Percentiles rank a stretch among this genome's conserved stretches.
These are phyloP conservation scores for Echiichthys vipera DNA, from an alignment of 2,797 vertebrate genomes.

Conservation along the genomic window DNA sequence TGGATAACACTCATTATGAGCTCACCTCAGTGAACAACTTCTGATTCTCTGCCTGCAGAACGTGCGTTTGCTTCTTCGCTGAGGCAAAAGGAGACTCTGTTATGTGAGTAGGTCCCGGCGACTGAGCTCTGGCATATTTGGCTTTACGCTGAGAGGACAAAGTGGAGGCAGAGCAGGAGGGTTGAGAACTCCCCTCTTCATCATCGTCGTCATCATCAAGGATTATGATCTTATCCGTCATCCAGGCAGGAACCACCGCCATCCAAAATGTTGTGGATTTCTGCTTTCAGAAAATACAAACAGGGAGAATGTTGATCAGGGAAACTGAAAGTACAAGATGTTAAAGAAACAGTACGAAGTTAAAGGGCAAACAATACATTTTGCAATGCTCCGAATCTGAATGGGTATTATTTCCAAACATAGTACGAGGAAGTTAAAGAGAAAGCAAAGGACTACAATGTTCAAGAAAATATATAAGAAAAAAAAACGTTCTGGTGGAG, in stretches of 20 bases:
- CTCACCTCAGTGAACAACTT: slow-evolving; percentile 82
- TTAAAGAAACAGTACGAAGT: background rate
- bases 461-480: too few species aligned
- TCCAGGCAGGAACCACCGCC: slow-evolving; percentile 71
- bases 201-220: slow-evolving; percentile 83
- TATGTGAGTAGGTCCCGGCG: slow-evolving; percentile 71
- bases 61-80: slow-evolving; percentile 63
- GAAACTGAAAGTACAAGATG: background rate
- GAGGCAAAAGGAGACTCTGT: slow-evolving; percentile 78
- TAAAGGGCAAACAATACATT: background rate
- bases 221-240: slow-evolving; percentile 83
- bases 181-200: slow-evolving; percentile 67
- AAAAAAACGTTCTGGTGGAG: background rate
- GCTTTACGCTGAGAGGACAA: slow-evolving; percentile 19
- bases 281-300: slow-evolving; percentile 21
- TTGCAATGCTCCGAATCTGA: too few species aligned
- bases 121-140: slow-evolving; percentile 23
- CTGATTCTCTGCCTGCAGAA: slow-evolving; percentile 80
- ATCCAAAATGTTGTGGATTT: slow-evolving; percentile 48
- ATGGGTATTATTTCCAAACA: too few species aligned
- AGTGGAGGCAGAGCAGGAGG: slow-evolving; percentile 53
- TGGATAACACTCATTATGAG: background rate
- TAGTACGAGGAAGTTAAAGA: too few species aligned
- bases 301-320: background rate
- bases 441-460: too few species aligned